Evolutionary conservation across 2,888 invertebrate genomes (phyloP).

Genomic region (Lordiphosa fenestrarum): DNA sequence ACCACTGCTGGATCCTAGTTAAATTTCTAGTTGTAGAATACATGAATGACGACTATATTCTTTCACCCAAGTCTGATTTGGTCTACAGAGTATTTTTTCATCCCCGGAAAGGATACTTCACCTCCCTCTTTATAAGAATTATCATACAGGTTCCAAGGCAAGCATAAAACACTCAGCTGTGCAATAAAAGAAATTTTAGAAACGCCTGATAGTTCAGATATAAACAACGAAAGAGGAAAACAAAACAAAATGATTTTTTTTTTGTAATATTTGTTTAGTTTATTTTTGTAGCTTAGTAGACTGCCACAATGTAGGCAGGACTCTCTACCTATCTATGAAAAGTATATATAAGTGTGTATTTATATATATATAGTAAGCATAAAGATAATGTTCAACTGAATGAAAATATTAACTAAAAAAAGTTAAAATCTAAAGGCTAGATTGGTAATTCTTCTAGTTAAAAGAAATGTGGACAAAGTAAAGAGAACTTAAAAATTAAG

Average conservation of each 20-base stretch:
- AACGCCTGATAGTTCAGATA: neutral
- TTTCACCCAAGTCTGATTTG: too few relatives aligned
- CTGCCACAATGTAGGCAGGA: slow-evolving; percentile 20
- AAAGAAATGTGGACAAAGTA: slow-evolving; percentile 9
- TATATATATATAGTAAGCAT: slow-evolving; percentile 33
- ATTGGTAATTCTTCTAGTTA: slow-evolving; percentile 33
- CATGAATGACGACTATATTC: too few relatives aligned
- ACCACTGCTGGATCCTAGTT: too few relatives aligned
- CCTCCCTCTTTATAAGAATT: too few relatives aligned
- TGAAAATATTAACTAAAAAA: slow-evolving; percentile 2
- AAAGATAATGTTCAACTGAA: slow-evolving; percentile 17
- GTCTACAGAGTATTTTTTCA: too few relatives aligned
- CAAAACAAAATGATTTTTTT: neutral
- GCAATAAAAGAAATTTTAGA: too few relatives aligned
- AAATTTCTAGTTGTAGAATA: too few relatives aligned
- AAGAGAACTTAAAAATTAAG: slow-evolving; percentile 16
- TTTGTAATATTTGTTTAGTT: slow-evolving; percentile 27
- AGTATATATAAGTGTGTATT: slow-evolving; percentile 10
- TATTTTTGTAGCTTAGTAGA: slow-evolving; percentile 27
- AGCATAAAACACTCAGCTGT: too few relatives aligned
- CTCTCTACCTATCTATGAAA: slow-evolving; percentile 26
- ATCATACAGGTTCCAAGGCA: too few relatives aligned
- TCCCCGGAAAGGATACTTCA: too few relatives aligned
- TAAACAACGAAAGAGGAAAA: neutral
- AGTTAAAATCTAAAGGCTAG: neutral